phyloP scores from a whole-genome alignment of 2,113 vertebrate genomes.

The Pogonocichla stellata region DNA sequence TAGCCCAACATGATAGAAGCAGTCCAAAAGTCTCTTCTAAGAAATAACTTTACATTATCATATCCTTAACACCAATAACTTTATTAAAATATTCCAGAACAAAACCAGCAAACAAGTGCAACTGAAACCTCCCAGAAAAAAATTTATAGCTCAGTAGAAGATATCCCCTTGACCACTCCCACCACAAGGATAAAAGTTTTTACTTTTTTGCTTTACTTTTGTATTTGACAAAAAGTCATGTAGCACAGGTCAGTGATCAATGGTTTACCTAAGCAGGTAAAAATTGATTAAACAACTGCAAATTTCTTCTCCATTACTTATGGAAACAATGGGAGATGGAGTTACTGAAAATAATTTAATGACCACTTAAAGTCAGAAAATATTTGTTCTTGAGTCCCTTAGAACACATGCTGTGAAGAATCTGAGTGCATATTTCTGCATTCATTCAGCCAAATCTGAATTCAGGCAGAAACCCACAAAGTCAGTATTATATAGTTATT shows the following conservation, averaged over 20 bases:
- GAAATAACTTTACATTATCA: not conserved
- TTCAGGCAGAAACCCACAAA: not conserved
- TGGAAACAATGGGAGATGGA: not conserved
- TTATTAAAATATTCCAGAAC: not conserved
- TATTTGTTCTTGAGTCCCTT: not conserved
- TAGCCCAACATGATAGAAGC: not conserved
- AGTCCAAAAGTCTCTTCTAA: not conserved
- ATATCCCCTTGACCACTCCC: not conserved
- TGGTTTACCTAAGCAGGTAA: not conserved
- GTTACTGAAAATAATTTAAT: not conserved
- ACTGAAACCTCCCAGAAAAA: not conserved
- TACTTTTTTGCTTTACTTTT: not conserved
- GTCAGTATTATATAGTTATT: not conserved
- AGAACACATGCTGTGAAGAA: not conserved
- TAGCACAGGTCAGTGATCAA: not conserved
- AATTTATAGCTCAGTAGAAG: not conserved
- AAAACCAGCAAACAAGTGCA: not conserved
- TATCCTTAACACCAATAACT: not conserved
- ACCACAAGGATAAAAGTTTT: not conserved
- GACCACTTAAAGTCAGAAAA: not conserved
- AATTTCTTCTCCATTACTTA: not conserved
- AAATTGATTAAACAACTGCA: not conserved
- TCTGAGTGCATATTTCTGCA: not conserved
- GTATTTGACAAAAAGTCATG: not conserved
- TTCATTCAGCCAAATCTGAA: not conserved